Base-by-base conservation (phyloP, 2,113 vertebrate genomes). In the Promerops cafer region DNA sequence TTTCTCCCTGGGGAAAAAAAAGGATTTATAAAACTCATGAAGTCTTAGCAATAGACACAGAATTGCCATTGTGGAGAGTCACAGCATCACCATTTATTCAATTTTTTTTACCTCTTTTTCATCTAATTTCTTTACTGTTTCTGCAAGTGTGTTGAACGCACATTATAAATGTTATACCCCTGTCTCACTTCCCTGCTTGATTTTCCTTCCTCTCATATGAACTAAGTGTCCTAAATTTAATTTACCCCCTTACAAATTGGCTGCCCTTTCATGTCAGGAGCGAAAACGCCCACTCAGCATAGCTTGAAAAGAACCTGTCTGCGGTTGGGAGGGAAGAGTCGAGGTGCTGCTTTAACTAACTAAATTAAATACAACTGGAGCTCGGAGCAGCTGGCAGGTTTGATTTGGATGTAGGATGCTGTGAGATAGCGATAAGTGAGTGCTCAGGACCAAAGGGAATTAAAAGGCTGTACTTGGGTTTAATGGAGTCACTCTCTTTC, bases 361-460 rank as follows among this genome's bases (percentile, higher is more conserved):
- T 96, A 93, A 96, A 97, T 97, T 96, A 96, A 96, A 96, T 93
- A 87, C 83, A 97, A 70, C 79, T 82, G 66, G 69, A 83, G 90
- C 93, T 96, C 27, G 22, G 84, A 92, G 89, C 82, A 97, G 83
- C 92, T 97, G 96, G 91, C 96, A 97, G 96, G 89, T 98, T 96
- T 97, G 95, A 97, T 97, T 96, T 97, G 96, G 95, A 83, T 96
- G 92, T 70, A 94, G 94, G 92, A 87, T 64, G 89, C 93, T 97
- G 96, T 79, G 89, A 96, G 95, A 96, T 92, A 90, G 93, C 45
- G 97, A 96, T 96, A 97, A 96, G 96, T 96, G 97, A 96, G 94
- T 16, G 70, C 61, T 95, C 74, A 82, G 87, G 79, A 91, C 89
- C 91, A 95, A 90, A 96, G 89, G 93, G 95, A 96, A 95, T 97